A percentile compares a stretch with the other conserved stretches of the same genome.
Evolutionary conservation across 1,140 invertebrate genomes (phyloP).

Genomic region (Callitettix versicolor): DNA sequence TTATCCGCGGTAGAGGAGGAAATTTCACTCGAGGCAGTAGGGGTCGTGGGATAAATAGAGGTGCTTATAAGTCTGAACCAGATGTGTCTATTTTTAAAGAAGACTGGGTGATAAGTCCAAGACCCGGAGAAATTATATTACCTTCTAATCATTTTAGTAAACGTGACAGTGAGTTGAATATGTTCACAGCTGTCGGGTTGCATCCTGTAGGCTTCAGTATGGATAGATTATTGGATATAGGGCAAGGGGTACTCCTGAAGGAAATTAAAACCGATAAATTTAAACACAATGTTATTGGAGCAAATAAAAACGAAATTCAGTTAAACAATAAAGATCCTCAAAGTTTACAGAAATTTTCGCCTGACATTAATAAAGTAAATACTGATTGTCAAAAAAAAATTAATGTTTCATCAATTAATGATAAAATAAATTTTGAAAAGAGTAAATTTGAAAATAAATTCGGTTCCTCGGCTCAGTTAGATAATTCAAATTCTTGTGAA

Average conservation of each 20-base stretch:
- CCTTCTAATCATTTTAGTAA: slow-evolving; percentile 17
- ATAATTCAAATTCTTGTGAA: neutral
- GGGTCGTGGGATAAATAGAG: slow-evolving; percentile 2
- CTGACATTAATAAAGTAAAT: too few species aligned
- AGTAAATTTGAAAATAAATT: neutral
- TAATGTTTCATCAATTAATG: too few species aligned
- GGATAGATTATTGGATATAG: slow-evolving; percentile 24
- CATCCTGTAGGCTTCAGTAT: slow-evolving; percentile 27
- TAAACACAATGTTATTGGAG: neutral
- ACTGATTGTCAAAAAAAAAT: too few species aligned
- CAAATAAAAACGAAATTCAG: too few species aligned
- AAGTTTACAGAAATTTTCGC: too few species aligned
- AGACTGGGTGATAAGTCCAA: slow-evolving; percentile 8
- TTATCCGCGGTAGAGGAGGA: slow-evolving; percentile 29
- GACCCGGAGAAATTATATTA: slow-evolving; percentile 16
- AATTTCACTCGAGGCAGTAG: neutral
- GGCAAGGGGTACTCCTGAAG: slow-evolving; percentile 20
- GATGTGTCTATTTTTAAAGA: slow-evolving; percentile 16
- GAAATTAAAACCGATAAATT: slow-evolving; percentile 1
- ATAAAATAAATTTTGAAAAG: neutral
- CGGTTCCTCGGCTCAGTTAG: neutral
- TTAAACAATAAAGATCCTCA: too few species aligned
- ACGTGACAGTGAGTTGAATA: slow-evolving; percentile 3
- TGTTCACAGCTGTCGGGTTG: slow-evolving; percentile 20
- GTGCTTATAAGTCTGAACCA: slow-evolving; percentile 21